A percentile compares a stretch with the other conserved stretches of the same genome.
Evolutionary conservation across 2,113 vertebrate species (phyloP).

Genomic region (Arvicanthis niloticus): DNA sequence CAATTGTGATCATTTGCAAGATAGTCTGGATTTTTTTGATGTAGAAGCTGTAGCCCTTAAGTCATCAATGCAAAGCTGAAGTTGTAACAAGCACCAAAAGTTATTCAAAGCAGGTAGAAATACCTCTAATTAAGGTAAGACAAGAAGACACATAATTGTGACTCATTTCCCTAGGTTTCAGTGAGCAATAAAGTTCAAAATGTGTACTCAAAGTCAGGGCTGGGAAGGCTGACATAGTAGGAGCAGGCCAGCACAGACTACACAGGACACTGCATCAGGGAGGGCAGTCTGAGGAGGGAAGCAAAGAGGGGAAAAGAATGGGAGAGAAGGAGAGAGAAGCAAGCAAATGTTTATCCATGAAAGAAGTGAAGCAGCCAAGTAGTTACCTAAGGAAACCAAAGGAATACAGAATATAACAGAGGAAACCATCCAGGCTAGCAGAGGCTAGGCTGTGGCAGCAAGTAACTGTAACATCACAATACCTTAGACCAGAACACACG

Average conservation of each 20-base stretch:
- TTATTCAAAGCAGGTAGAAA: background rate
- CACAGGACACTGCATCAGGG: background rate
- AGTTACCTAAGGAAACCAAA: background rate
- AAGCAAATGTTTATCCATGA: slow-evolving; percentile 10
- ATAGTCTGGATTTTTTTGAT: background rate
- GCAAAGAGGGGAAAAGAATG: background rate
- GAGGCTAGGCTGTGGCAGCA: background rate
- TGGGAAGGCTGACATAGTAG: background rate
- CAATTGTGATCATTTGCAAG: background rate
- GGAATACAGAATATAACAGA: background rate
- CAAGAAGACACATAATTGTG: background rate
- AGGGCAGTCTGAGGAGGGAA: background rate
- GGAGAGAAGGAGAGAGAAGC: background rate
- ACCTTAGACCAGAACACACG: background rate
- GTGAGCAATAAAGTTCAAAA: background rate
- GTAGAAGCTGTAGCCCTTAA: background rate
- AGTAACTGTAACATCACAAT: background rate
- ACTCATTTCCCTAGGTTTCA: background rate
- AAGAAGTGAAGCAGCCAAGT: background rate
- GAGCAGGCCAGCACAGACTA: no score
- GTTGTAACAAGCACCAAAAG: background rate
- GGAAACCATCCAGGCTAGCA: background rate
- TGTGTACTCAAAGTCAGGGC: background rate
- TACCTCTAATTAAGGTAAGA: background rate
- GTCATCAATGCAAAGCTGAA: background rate